Base-by-base conservation (phyloP, 2,888 invertebrate species). In the Campoletis raptor region DNA sequence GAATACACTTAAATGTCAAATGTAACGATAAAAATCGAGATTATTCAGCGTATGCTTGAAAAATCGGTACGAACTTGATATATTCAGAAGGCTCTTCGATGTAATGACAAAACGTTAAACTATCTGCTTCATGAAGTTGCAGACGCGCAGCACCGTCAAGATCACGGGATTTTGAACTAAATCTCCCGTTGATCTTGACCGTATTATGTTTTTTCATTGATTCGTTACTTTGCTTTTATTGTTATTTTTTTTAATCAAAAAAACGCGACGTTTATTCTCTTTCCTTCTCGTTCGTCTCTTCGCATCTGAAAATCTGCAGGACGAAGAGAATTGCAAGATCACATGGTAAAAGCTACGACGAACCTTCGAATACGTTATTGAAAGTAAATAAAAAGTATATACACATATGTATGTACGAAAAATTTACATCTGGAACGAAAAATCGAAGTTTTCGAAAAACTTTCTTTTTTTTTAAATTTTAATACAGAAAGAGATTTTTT, bases 111-210 rank as follows among this genome's bases (percentile, higher is more conserved):
- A 66, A 36, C 61, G 48, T n/a, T 84, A 66, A 73, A 67, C 54
- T 82, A 61, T 87, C 86, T 87, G 86, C 86, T 87, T 87, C 86
- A 87, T 88, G 82, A 86, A 88, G 86, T 88, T 48, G 84, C 86
- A 86, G 86, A 78, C 79, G 81, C 70, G 42, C 76, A 12, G 69
- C 52, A 21, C 83, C 83, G 79, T 73, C 79, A 76, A 70, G 74
- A 79, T 76, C 79, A 37, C 73, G 78, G 54, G 40, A 57, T 8
- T 24, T 8, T 6, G 0, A 0, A 48, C 61, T 0, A 24, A 36
- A 57, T 37, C 10, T 79, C 66, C 54, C 84, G 74, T 12, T 48
- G 74, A 73, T 52, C 73, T 77, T 74, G 67, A 67, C 64, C 18
- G 21, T 48, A 69, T 52, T 69, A 30, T 61, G 54, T 70, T 73